Conservation (phyloP, 2,797 vertebrate genomes). For the Sylvilagus floridanus region DNA sequence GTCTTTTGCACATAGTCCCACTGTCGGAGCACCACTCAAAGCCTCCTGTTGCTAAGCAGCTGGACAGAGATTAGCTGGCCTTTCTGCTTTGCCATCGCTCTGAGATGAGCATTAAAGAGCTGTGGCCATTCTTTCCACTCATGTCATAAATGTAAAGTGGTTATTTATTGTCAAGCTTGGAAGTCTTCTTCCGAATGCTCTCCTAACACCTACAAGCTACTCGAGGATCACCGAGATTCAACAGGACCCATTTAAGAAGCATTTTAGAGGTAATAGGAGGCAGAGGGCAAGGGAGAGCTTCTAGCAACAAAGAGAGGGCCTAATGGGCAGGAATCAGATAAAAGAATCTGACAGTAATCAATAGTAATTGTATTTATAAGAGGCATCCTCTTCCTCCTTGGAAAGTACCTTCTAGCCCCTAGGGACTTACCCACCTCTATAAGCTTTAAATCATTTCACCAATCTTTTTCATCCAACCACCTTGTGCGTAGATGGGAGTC, state of each 20-base stretch:
- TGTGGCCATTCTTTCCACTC: conserved; percentile 10
- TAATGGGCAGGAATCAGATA: conserved; percentile 56
- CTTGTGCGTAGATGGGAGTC: neutral
- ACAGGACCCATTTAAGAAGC: conserved; percentile 21
- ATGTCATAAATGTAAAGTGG: conserved; percentile 16
- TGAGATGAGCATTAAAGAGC: neutral
- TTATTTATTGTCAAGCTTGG: conserved; percentile 41
- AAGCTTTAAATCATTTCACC: conserved; percentile 55
- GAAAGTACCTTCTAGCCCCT: conserved; percentile 52
- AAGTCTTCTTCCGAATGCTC: conserved; percentile 37
- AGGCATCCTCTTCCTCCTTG: conserved; percentile 48
- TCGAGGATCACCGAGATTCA: conserved; percentile 35
- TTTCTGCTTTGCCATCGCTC: neutral
- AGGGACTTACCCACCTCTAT: conserved; percentile 1
- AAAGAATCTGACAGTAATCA: conserved; percentile 61
- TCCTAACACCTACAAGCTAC: conserved; percentile 18
- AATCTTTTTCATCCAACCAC: neutral
- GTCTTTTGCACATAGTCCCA: neutral
- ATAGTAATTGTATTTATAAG: conserved; percentile 66
- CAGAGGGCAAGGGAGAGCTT: conserved; percentile 16
- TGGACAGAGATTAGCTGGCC: neutral
- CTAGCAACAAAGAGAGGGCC: neutral
- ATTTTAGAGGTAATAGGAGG: neutral
- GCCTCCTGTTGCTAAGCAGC: conserved; percentile 37
- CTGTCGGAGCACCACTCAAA: neutral